Percentiles rank a stretch among this genome's conserved stretches.
phyloP scores from a whole-genome alignment of 2,113 vertebrate genomes.

The Caloenas nicobarica region DNA sequence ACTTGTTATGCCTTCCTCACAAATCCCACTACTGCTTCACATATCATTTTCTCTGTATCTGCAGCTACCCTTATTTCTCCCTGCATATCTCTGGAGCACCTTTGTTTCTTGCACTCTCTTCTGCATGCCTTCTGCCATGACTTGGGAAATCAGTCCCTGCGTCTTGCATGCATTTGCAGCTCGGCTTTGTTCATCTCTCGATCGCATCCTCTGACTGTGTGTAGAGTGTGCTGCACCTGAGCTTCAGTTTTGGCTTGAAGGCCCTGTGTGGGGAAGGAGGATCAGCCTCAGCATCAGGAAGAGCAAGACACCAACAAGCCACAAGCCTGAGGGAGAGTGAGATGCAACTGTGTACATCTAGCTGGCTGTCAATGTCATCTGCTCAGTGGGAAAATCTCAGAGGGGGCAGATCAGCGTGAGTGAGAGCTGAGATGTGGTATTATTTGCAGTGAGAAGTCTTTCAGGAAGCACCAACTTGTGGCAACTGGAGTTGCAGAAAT shows the following conservation, averaged over 20 bases:
- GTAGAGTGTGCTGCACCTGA: neutral
- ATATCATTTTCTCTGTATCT: neutral
- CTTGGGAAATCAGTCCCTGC: neutral
- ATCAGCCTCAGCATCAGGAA: neutral
- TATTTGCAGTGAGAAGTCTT: neutral
- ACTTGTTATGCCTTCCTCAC: neutral
- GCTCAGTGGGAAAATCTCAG: neutral
- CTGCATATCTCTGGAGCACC: neutral
- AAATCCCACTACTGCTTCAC: neutral
- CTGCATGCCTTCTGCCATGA: neutral
- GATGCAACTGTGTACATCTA: neutral
- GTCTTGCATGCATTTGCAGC: neutral
- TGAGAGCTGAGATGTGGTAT: neutral
- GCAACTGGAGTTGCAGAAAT: neutral
- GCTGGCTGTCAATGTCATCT: neutral
- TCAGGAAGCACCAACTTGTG: neutral
- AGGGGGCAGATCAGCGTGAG: accelerated
- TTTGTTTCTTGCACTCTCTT: neutral
- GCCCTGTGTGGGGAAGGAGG: neutral
- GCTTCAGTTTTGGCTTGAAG: neutral
- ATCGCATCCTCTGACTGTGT: neutral
- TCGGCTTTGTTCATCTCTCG: neutral
- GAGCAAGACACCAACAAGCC: neutral
- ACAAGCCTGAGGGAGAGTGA: neutral
- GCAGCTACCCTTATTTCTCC: neutral